phyloP scores from a whole-genome alignment of 2,113 vertebrate species.

The Megaleporinus macrocephalus region DNA sequence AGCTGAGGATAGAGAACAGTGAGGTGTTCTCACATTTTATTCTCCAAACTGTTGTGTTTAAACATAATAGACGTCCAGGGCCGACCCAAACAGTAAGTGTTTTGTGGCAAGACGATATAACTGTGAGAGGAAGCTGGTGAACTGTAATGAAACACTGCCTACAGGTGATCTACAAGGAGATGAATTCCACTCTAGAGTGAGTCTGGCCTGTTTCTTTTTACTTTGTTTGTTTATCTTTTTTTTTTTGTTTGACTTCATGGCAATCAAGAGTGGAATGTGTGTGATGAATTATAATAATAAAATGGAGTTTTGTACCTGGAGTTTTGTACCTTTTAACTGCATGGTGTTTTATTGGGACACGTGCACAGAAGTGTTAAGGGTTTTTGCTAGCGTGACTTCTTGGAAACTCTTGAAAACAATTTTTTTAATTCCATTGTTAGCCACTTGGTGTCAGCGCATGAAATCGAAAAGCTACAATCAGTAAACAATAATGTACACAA shows the following conservation, averaged over 20 bases:
- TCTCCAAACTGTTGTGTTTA: too few species aligned
- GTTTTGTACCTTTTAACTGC: too few species aligned
- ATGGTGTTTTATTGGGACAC: too few species aligned
- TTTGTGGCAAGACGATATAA: neutral
- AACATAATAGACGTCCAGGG: too few species aligned
- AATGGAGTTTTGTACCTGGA: constrained; percentile 84
- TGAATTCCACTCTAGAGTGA: neutral
- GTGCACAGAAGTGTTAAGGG: too few species aligned
- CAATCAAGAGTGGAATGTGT: constrained; percentile 79
- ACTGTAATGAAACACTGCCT: neutral
- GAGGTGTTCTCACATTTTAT: neutral
- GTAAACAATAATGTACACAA: too few species aligned
- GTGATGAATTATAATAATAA: constrained; percentile 83
- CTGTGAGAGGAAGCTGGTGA: neutral
- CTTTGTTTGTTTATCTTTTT: constrained; percentile 48
- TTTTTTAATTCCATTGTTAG: too few species aligned
- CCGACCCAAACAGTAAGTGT: too few species aligned
- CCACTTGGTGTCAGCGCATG: too few species aligned
- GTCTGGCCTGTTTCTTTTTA: constrained; percentile 51
- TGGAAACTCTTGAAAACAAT: too few species aligned
- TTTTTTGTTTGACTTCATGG: constrained; percentile 62
- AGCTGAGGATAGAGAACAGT: neutral
- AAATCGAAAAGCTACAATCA: too few species aligned
- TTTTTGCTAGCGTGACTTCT: too few species aligned
- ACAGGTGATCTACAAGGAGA: neutral